phyloP scores from a whole-genome alignment of 2,113 vertebrate species.

The Phaetusa simplex region DNA sequence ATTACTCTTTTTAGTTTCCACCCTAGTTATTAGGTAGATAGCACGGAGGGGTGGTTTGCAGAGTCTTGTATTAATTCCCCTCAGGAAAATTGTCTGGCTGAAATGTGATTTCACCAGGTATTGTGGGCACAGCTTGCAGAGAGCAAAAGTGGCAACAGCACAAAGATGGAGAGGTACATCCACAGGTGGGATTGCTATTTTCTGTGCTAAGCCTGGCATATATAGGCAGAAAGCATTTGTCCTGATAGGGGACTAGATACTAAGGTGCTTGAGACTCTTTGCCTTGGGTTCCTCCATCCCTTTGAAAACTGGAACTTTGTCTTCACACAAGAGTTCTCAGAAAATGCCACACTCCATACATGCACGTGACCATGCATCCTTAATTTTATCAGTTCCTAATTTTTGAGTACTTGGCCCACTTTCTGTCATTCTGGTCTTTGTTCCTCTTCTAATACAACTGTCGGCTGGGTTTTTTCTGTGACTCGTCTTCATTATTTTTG shows the following conservation, averaged over 20 bases:
- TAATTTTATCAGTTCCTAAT: neutral
- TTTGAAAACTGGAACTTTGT: neutral
- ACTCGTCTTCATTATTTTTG: neutral
- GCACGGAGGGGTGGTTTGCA: accelerated
- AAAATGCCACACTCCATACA: neutral
- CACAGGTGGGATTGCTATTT: neutral
- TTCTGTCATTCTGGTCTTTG: neutral
- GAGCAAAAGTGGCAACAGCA: neutral
- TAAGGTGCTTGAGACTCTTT: neutral
- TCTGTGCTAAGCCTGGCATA: neutral
- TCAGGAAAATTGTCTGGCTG: neutral
- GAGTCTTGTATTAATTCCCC: neutral
- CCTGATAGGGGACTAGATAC: neutral
- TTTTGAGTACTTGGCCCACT: neutral
- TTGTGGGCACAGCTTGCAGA: neutral
- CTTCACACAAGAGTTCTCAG: neutral
- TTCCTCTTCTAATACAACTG: neutral
- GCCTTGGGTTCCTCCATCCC: neutral
- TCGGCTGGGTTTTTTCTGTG: accelerated
- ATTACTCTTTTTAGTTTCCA: neutral
- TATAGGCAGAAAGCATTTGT: neutral
- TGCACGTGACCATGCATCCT: neutral
- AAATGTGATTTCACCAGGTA: neutral
- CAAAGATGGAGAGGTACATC: neutral
- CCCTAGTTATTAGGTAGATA: neutral